Evolutionary conservation across 2,888 invertebrate genomes (phyloP), one percentile per base, ranked within the genome.

Genomic region (Phragmatobia fuliginosa): DNA sequence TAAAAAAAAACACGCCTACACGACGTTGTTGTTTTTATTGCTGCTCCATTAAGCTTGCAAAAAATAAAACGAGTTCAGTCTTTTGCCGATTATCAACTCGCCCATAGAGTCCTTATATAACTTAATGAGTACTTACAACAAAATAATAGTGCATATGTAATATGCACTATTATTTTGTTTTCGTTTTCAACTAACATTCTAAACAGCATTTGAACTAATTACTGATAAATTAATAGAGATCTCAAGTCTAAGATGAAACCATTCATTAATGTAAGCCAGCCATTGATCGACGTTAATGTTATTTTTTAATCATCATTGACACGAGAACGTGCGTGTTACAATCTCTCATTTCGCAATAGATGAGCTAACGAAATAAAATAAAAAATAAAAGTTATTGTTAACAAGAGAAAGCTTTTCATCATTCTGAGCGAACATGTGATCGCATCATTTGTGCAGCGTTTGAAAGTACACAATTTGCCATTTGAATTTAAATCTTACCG

Each of bases 361-460:
- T 79, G 76, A 78, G 74, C 67, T 77, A 79, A 82, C 79, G 71
- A 76, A 80, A 82, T 81, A 49, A 21, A 45, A 45, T 83, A 78
- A 81, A 81, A 81, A 77, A 80, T 77, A 82, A 81, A 80, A 81
- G 79, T 81, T 75, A 80, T 81, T 80, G 81, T 83, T 83, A 84
- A 85, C 83, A 84, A 88, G 91, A 85, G 91, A 91, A 91, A 91
- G 91, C 83, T 81, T 84, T 82, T 85, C 84, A 80, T 85, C 75
- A 81, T 82, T 82, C 85, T 77, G 85, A 87, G 87, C 84, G 82
- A 86, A 86, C 89, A 90, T 88, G 90, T 88, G 88, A 89, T 90
- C 78, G 86, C 85, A 89, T 87, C 90, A 84, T 91, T 91, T 87
- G 83, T 76, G 82, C 83, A 84, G 81, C 74, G 76, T 75, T 75